A percentile compares a stretch with the other conserved stretches of the same genome.
Evolutionary conservation across 2,113 vertebrate species (phyloP).

Genomic region (Nestor notabilis): DNA sequence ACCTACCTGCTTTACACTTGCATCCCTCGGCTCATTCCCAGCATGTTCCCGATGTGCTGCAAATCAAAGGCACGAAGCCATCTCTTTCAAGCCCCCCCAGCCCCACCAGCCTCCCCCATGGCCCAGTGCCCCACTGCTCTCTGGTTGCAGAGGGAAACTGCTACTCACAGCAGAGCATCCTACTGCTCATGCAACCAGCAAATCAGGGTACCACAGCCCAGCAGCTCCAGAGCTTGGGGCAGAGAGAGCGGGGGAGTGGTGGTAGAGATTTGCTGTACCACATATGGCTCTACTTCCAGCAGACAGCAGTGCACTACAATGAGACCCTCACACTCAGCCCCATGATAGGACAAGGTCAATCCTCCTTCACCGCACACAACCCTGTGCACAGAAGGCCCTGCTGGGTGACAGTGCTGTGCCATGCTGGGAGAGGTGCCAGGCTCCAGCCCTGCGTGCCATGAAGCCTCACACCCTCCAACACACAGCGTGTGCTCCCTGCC

Average conservation of each 20-base stretch:
- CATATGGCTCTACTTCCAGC: neutral
- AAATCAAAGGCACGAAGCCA: accelerated
- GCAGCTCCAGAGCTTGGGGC: neutral
- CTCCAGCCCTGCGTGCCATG: neutral
- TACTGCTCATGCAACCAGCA: neutral
- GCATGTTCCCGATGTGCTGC: accelerated
- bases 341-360: neutral
- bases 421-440: neutral
- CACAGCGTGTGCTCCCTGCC: neutral
- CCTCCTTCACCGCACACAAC: neutral
- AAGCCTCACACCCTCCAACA: neutral
- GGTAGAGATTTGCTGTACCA: neutral
- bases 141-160: neutral
- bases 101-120: neutral
- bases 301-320: neutral
- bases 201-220: neutral
- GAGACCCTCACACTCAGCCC: neutral
- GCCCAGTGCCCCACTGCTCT: neutral
- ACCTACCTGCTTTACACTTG: neutral
- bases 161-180: neutral
- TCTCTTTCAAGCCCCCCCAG: neutral
- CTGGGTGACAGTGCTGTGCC: neutral
- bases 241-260: accelerated
- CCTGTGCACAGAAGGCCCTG: neutral
- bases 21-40: neutral